A percentile compares a stretch with the other conserved stretches of the same genome.
These are phyloP conservation scores for Halcyon smyrnensis DNA, from an alignment of 2,797 vertebrate species.

Conservation along the genomic window DNA sequence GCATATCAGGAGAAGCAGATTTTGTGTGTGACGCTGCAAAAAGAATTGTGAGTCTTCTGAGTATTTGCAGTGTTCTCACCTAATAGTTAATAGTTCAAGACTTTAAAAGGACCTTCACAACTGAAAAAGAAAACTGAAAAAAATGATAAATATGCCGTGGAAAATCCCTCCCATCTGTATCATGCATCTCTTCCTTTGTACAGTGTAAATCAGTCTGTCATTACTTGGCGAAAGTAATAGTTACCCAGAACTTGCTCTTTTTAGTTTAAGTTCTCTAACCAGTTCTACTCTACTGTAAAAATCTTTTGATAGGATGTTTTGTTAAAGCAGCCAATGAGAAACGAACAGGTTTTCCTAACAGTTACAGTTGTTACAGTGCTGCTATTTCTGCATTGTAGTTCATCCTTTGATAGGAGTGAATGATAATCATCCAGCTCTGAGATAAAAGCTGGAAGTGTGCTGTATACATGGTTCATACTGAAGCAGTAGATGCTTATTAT, in stretches of 20 bases:
- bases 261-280: not conserved
- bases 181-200: not conserved
- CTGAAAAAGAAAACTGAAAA: not conserved
- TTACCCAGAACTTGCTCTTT: not conserved
- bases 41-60: not conserved
- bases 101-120: not conserved
- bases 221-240: not conserved
- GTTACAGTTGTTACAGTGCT: not conserved
- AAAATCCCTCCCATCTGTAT: not conserved
- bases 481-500: not conserved
- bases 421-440: not conserved
- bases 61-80: not conserved
- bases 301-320: not conserved
- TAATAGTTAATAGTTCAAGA: not conserved
- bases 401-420: not conserved
- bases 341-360: not conserved
- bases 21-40: not conserved
- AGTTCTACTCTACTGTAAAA: not conserved
- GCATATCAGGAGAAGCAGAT: not conserved
- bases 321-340: not conserved
- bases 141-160: not conserved
- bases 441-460: not conserved
- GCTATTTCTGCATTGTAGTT: not conserved
- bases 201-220: not conserved
- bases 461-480: fast-evolving